Evolutionary conservation across 2,888 invertebrate genomes (phyloP).

Genomic region (Orgyia antiqua): DNA sequence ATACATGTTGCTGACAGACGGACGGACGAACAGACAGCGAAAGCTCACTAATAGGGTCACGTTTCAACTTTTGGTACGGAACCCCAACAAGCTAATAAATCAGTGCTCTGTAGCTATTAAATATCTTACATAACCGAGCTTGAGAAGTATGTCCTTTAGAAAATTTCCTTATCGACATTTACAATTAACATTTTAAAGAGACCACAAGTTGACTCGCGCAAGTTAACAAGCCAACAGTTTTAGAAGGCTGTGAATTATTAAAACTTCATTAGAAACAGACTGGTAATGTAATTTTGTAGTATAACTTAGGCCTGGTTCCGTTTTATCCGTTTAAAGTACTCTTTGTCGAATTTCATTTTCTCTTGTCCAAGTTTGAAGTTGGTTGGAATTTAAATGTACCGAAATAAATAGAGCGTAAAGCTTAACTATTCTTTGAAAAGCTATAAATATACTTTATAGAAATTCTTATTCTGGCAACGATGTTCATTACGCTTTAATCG

Average conservation of each 20-base stretch:
- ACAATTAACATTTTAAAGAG: constrained; percentile 36
- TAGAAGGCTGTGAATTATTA: constrained; percentile 30
- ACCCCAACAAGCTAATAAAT: too few relatives aligned
- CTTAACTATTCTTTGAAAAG: background rate
- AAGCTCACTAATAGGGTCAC: too few relatives aligned
- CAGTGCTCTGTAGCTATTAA: too few relatives aligned
- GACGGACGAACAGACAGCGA: too few relatives aligned
- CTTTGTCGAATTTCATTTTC: constrained; percentile 13
- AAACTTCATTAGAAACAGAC: constrained; percentile 28
- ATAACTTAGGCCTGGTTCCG: constrained; percentile 18
- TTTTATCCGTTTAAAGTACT: constrained; percentile 14
- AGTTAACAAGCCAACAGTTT: constrained; percentile 28
- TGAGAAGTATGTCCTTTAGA: constrained; percentile 3
- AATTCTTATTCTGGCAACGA: too few relatives aligned
- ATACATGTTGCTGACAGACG: too few relatives aligned
- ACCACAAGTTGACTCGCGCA: constrained; percentile 17
- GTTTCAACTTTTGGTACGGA: too few relatives aligned
- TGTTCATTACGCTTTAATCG: too few relatives aligned
- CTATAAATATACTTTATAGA: too few relatives aligned
- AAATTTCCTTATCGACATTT: constrained; percentile 18
- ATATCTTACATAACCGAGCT: too few relatives aligned
- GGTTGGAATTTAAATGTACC: constrained; percentile 7
- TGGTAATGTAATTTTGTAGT: constrained; percentile 18
- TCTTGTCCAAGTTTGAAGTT: constrained; percentile 13
- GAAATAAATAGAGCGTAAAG: background rate